Base-by-base conservation (phyloP, 2,113 vertebrate genomes). In the Sarotherodon lohbergeri region DNA sequence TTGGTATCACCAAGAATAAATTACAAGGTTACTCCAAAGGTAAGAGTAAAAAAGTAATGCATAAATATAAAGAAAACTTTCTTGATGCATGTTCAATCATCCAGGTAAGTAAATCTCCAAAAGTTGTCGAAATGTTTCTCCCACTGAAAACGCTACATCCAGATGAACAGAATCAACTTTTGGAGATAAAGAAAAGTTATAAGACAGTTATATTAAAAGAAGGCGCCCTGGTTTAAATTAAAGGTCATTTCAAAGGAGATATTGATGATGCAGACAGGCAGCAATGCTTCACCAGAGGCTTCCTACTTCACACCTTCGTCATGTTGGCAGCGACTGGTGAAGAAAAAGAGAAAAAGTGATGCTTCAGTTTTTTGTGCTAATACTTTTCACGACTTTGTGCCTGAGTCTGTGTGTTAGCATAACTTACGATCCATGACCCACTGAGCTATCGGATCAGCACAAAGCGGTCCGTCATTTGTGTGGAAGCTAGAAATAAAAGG, bases 401-500 rank as follows among this genome's bases (percentile, higher is more conserved):
- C 29, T 19, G 66, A 32, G 29, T 22, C 19, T 14, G n/a, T 27
- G n/a, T 16, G n/a, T 24, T 14, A 6, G 48, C 1, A 5, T 2
- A 8, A 73, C 63, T 68, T 68, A 68, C 63, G 4, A 13, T 39
- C 11, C 19, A 3, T 8, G 19, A 68, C 63, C 63, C 63, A 68
- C 19, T 68, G 63, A 68, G 19, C 63, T 5, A 22, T 68, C 1
- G 34, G 63, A 68, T 68, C 34, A 39, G 63, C 63, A 22, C 85
- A 86, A 16, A 86, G 12, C 0, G 13, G 3, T 54, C 78, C 85
- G 0, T 34, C 12, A 9, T 9, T 4, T 46, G 78, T 86, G 59
- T 11, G 32, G 85, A 86, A 81, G 34, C 85, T 86, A 80, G 16
- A 55, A 5, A 68, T 39, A 56, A 2, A 10, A 41, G 39, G 63